Evolutionary conservation across 2,888 invertebrate species (phyloP).

Genomic region (Panorpa germanica): DNA sequence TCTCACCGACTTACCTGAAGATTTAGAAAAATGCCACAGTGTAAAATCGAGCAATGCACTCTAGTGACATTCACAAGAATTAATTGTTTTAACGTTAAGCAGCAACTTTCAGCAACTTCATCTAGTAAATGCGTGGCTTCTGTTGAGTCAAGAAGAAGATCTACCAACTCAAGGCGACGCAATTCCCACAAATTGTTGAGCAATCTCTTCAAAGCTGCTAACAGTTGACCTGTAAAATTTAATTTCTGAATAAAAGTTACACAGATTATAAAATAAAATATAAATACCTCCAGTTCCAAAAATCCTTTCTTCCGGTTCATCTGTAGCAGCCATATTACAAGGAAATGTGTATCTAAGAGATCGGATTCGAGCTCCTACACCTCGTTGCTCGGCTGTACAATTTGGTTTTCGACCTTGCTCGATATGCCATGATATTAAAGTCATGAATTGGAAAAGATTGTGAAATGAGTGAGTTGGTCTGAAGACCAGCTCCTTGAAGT

Average conservation of each 20-base stretch:
- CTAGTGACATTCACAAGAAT: constrained; percentile 58
- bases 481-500: constrained; percentile 45
- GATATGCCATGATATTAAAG: constrained; percentile 56
- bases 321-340: constrained; percentile 46
- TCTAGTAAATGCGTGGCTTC: constrained; percentile 54
- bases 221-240: constrained; percentile 28
- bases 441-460: constrained; percentile 70
- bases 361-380: constrained; percentile 35
- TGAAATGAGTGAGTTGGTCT: constrained; percentile 59
- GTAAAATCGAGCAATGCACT: constrained; percentile 44
- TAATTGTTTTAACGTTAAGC: constrained; percentile 37
- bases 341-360: constrained; percentile 52
- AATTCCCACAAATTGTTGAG: constrained; percentile 44
- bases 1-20: constrained; percentile 30
- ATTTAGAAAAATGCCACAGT: constrained; percentile 57
- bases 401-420: constrained; percentile 26
- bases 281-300: constrained; percentile 69
- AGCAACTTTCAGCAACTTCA: constrained; percentile 45
- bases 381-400: constrained; percentile 18
- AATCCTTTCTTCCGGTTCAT: constrained; percentile 39
- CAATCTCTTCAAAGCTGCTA: constrained; percentile 44
- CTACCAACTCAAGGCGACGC: constrained; percentile 42
- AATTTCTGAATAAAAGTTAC: constrained; percentile 3
- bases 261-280: constrained; percentile 3
- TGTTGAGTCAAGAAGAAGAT: constrained; percentile 51